phyloP scores from a whole-genome alignment of 2,113 vertebrate species.

The Burhinus bistriatus region DNA sequence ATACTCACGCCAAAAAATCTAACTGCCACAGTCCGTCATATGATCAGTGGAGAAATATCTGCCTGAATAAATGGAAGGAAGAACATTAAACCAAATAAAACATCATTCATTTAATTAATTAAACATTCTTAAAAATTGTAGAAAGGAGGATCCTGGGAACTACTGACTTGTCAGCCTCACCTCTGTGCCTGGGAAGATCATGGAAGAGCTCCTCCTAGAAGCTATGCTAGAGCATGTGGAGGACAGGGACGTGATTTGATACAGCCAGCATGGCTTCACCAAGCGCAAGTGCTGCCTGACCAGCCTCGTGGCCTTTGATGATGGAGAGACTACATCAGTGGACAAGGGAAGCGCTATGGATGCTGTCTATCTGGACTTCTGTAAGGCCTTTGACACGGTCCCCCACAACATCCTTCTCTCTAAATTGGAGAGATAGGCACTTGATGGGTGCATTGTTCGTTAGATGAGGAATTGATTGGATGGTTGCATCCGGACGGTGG shows the following conservation, averaged over 20 bases:
- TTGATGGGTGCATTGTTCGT: not conserved
- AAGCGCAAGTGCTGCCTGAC: not conserved
- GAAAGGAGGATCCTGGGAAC: not conserved
- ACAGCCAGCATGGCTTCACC: not conserved
- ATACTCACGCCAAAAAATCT: not conserved
- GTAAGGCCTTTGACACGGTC: not conserved
- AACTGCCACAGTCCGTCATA: not conserved
- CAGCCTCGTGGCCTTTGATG: not conserved
- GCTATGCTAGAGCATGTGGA: not conserved
- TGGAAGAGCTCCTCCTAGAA: not conserved
- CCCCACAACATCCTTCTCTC: too few relatives aligned
- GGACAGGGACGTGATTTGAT: not conserved
- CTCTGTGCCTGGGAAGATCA: not conserved
- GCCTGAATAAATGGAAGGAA: not conserved
- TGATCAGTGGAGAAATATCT: not conserved
- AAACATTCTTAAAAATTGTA: not conserved
- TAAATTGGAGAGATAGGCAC: too few relatives aligned
- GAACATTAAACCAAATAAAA: not conserved
- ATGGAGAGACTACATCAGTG: not conserved
- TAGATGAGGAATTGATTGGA: not conserved
- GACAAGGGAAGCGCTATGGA: not conserved
- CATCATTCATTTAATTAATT: not conserved
- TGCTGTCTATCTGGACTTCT: not conserved
- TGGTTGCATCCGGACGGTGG: not conserved
- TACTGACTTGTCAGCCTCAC: not conserved